A percentile compares a stretch with the other conserved stretches of the same genome.
phyloP scores from a whole-genome alignment of 2,797 vertebrate genomes.

The Holocentrus rufus region DNA sequence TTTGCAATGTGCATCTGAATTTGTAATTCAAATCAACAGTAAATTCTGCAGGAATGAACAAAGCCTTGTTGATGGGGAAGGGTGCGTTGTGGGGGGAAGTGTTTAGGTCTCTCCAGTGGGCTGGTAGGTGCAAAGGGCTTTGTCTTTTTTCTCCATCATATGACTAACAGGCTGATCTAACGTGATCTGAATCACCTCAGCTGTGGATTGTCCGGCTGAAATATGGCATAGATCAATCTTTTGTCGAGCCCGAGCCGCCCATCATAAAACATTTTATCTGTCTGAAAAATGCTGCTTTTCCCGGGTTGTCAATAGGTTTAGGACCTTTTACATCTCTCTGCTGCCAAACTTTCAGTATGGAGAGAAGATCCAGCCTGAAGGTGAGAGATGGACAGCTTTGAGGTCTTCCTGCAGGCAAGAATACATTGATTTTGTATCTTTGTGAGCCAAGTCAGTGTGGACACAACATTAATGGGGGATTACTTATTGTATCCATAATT shows the following conservation, averaged over 20 bases:
- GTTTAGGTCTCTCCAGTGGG: slow-evolving; percentile 35
- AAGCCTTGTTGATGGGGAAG: slow-evolving; percentile 44
- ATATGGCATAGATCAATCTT: slow-evolving; percentile 13
- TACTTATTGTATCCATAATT: slow-evolving; percentile 62
- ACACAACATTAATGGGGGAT: slow-evolving; percentile 70
- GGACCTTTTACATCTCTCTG: slow-evolving; percentile 23
- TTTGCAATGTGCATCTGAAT: slow-evolving; percentile 68
- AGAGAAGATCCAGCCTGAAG: slow-evolving; percentile 44
- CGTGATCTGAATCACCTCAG: slow-evolving; percentile 54
- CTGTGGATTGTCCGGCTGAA: slow-evolving; percentile 6
- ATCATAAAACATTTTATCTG: slow-evolving; percentile 16
- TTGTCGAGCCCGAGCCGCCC: neutral
- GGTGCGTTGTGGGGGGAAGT: slow-evolving; percentile 48
- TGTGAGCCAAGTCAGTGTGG: slow-evolving; percentile 37
- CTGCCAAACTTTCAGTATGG: slow-evolving; percentile 35
- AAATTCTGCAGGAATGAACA: slow-evolving; percentile 56
- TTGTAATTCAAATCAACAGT: slow-evolving; percentile 75
- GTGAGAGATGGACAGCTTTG: slow-evolving; percentile 57
- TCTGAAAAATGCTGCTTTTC: slow-evolving; percentile 4
- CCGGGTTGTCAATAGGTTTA: slow-evolving; percentile 11
- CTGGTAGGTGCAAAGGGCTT: slow-evolving; percentile 26
- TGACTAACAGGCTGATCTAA: slow-evolving; percentile 35
- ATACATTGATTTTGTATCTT: slow-evolving; percentile 67
- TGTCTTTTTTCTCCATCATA: slow-evolving; percentile 33
- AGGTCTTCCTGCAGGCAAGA: slow-evolving; percentile 56